These are phyloP conservation scores for Morone chrysops DNA, from an alignment of 2,113 vertebrate genomes.

Conservation along the genomic window DNA sequence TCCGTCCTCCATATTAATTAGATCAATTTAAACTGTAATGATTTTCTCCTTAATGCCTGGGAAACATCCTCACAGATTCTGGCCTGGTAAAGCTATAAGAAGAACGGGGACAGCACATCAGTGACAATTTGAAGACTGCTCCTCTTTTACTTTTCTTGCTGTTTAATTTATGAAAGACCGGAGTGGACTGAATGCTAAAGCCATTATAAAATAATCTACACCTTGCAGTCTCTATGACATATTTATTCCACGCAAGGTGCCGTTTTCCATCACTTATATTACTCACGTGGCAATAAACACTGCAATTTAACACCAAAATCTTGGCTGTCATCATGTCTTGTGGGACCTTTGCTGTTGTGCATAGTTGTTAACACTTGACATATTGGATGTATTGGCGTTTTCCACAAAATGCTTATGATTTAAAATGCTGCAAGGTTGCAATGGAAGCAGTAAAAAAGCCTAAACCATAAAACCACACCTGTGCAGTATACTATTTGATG, in stretches of 20 bases:
- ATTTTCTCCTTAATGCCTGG: slow-evolving; percentile 66
- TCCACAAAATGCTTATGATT: slow-evolving; percentile 56
- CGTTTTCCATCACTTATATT: slow-evolving; percentile 38
- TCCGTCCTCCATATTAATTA: slow-evolving; percentile 64
- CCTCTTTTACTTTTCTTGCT: slow-evolving; percentile 7
- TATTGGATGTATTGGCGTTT: slow-evolving; percentile 24
- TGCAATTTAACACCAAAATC: slow-evolving; percentile 39
- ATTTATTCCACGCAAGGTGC: slow-evolving; percentile 32
- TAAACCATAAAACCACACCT: slow-evolving; percentile 69
- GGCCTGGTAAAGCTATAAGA: slow-evolving; percentile 16
- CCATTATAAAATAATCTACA: background rate
- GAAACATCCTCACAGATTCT: slow-evolving; percentile 40
- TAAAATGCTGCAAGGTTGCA: slow-evolving; percentile 60
- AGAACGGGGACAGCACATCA: background rate
- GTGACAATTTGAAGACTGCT: background rate
- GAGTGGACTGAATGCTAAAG: background rate
- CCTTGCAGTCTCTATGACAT: slow-evolving; percentile 17
- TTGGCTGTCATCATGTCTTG: slow-evolving; percentile 30
- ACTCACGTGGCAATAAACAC: slow-evolving; percentile 38
- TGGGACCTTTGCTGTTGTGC: slow-evolving; percentile 30
- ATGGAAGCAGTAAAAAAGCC: slow-evolving; percentile 55
- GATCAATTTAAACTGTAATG: slow-evolving; percentile 62
- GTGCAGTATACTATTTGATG: slow-evolving; percentile 53
- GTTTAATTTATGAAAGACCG: slow-evolving; percentile 18
- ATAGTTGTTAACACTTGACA: slow-evolving; percentile 56